Percentiles rank a stretch among this genome's conserved stretches.
These are phyloP conservation scores for Podabrus alpinus DNA, from an alignment of 2,888 invertebrate species.

Conservation along the genomic window DNA sequence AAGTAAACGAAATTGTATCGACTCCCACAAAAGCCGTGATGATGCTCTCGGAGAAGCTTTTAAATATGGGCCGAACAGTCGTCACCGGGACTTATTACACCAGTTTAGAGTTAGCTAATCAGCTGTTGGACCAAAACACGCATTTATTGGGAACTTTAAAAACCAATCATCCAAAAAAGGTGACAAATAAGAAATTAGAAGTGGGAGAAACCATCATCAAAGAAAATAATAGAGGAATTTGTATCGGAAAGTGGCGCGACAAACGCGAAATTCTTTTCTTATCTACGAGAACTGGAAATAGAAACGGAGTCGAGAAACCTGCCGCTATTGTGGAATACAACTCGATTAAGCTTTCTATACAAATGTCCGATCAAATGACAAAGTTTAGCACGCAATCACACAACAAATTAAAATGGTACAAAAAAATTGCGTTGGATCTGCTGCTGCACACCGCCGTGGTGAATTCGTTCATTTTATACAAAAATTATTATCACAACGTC, in stretches of 20 bases:
- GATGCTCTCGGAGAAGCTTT: not conserved
- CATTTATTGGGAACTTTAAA: constrained; percentile 29
- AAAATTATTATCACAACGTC: not conserved
- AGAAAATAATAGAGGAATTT: constrained; percentile 10
- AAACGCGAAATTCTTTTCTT: constrained; percentile 6
- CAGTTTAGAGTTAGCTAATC: constrained; percentile 26
- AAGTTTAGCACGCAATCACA: constrained; percentile 25
- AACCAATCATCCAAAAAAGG: constrained; percentile 5
- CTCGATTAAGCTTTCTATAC: constrained; percentile 32
- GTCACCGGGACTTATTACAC: constrained; percentile 31
- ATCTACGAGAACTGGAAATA: not conserved
- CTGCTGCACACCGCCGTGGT: constrained; percentile 33
- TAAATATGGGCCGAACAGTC: constrained; percentile 15
- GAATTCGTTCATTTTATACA: constrained; percentile 16
- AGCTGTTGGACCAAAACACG: constrained; percentile 26
- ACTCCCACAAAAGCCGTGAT: not conserved
- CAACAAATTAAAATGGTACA: constrained; percentile 31
- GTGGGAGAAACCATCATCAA: not conserved
- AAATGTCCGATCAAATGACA: constrained; percentile 33
- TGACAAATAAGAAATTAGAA: constrained; percentile 4
- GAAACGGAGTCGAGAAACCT: constrained; percentile 8
- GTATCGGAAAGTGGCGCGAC: constrained; percentile 2
- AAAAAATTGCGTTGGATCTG: constrained; percentile 36
- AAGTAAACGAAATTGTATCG: not conserved
- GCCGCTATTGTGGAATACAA: constrained; percentile 32